A percentile compares a stretch with the other conserved stretches of the same genome.
Conservation (phyloP, 2,797 vertebrate species). For the Poeciliopsis gracilis region DNA sequence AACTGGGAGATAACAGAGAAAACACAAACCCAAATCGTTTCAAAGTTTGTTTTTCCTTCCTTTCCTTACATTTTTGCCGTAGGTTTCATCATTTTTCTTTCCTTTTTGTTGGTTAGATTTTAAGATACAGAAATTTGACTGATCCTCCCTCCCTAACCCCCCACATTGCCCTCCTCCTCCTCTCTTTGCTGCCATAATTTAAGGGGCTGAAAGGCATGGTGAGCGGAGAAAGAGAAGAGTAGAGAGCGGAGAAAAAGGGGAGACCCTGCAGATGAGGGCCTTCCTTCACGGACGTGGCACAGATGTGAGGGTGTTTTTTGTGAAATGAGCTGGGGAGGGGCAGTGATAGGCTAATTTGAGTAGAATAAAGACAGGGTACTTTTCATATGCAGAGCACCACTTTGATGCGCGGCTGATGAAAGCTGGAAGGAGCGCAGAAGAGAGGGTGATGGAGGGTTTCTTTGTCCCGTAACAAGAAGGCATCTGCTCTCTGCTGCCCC, state of each 20-base stretch:
- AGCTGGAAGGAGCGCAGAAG: conserved; percentile 68
- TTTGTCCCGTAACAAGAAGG: conserved; percentile 88
- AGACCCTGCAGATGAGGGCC: conserved; percentile 80
- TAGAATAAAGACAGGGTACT: conserved; percentile 75
- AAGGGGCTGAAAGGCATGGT: conserved; percentile 81
- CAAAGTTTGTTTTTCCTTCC: conserved; percentile 35
- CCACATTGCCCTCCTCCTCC: conserved; percentile 23
- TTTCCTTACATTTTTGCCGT: conserved; percentile 32
- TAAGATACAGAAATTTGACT: conserved; percentile 44
- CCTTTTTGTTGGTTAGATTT: conserved; percentile 27
- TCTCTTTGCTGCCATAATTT: conserved; percentile 77
- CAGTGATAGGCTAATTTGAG: conserved; percentile 84
- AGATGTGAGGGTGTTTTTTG: conserved; percentile 85
- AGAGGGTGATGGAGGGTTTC: conserved; percentile 77
- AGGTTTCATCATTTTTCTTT: conserved; percentile 26
- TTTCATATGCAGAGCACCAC: conserved; percentile 89
- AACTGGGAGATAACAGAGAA: conserved; percentile 59
- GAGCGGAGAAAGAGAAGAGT: conserved; percentile 70
- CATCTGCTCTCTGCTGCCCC: conserved; percentile 80
- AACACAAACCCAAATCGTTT: conserved; percentile 63
- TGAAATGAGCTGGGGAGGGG: conserved; percentile 76
- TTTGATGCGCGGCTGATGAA: conserved; percentile 86
- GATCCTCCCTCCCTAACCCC: conserved; percentile 27
- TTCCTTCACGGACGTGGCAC: conserved; percentile 80
- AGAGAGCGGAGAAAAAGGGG: conserved; percentile 59